Evolutionary conservation across 2,113 vertebrate species (phyloP).

Genomic region (Actenoides hombroni): DNA sequence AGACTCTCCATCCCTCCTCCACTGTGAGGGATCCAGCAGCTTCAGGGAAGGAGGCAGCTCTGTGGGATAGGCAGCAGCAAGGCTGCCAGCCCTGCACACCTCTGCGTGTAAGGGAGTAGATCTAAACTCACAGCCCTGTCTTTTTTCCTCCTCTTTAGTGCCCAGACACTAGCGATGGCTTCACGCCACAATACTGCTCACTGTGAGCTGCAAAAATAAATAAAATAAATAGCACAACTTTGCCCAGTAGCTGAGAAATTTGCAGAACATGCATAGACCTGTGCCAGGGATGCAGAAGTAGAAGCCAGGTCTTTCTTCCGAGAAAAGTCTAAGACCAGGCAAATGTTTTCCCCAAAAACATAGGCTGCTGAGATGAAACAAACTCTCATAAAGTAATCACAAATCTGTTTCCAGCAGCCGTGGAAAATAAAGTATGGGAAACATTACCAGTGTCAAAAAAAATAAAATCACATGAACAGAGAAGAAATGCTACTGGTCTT

Average conservation of each 20-base stretch:
- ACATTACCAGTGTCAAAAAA: background rate
- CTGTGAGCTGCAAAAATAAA: background rate
- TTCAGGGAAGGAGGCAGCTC: background rate
- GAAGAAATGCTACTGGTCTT: background rate
- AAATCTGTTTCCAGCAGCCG: background rate
- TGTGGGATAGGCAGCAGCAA: rapidly evolving
- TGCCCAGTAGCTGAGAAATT: background rate
- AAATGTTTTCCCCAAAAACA: background rate
- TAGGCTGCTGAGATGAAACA: background rate
- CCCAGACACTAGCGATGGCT: background rate
- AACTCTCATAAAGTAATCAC: background rate
- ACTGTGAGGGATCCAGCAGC: background rate
- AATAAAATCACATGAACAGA: background rate
- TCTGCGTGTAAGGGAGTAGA: background rate
- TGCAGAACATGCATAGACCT: background rate
- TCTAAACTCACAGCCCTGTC: background rate
- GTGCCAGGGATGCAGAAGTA: background rate
- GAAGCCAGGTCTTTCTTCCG: background rate
- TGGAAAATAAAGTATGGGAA: background rate
- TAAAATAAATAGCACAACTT: background rate
- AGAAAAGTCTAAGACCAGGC: background rate
- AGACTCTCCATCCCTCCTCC: background rate
- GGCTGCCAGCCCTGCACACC: background rate
- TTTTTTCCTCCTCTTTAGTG: background rate
- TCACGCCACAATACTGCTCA: background rate